Percentiles rank a stretch among this genome's conserved stretches.
These are phyloP conservation scores for Rhabdomys pumilio DNA, from an alignment of 2,797 vertebrate species.

Conservation along the genomic window DNA sequence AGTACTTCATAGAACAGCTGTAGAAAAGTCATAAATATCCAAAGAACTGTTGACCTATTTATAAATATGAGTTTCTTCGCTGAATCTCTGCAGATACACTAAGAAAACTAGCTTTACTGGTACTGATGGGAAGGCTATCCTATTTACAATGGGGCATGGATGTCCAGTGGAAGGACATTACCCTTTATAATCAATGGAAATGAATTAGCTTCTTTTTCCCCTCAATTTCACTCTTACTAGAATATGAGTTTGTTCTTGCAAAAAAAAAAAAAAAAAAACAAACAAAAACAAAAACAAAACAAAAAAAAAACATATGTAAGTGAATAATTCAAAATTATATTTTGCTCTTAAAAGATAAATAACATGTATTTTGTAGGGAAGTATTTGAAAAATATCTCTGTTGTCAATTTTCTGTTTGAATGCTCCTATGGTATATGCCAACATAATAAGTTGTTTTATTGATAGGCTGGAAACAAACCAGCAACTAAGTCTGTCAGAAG, in stretches of 20 bases:
- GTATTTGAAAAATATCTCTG: neutral
- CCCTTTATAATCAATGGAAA: neutral
- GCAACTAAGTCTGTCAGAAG: neutral
- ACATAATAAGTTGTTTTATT: neutral
- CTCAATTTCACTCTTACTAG: slow-evolving; percentile 45
- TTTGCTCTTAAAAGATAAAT: neutral
- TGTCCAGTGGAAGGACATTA: neutral
- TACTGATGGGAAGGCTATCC: neutral
- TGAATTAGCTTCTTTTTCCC: neutral
- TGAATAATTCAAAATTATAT: neutral
- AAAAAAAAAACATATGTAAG: slow-evolving; percentile 48
- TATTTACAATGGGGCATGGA: neutral
- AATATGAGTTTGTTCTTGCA: neutral
- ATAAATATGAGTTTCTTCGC: neutral
- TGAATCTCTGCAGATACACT: neutral
- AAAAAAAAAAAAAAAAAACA: slow-evolving; percentile 55
- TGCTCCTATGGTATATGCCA: neutral
- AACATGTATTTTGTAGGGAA: neutral
- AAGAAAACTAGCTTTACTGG: slow-evolving; percentile 27
- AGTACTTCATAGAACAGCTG: neutral
- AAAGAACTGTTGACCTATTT: neutral
- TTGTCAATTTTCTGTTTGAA: neutral
- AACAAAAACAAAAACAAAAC: no score
- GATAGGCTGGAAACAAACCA: neutral
- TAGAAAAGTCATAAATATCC: slow-evolving; percentile 3